Evolutionary conservation across 2,888 invertebrate species (phyloP).

Genomic region (Thymelicus sylvestris): DNA sequence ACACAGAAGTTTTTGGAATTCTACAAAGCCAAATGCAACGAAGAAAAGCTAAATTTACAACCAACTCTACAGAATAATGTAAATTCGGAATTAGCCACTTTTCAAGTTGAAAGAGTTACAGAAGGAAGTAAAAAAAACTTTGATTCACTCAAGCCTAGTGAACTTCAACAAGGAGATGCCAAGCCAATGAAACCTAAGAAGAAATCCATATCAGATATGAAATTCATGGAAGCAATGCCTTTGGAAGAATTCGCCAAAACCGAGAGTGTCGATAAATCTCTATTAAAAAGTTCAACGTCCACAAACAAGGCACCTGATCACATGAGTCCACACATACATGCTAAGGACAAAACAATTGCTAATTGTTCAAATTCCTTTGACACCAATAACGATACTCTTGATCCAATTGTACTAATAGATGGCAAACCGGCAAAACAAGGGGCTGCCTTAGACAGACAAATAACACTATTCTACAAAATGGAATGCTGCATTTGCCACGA

Average conservation of each 20-base stretch:
- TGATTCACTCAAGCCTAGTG: slow-evolving; percentile 47
- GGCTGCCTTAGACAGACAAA: slow-evolving; percentile 71
- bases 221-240: slow-evolving; percentile 73
- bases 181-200: slow-evolving; percentile 59
- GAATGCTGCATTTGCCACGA: slow-evolving; percentile 80
- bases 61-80: slow-evolving; percentile 47
- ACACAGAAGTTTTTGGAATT: slow-evolving; percentile 78
- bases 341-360: slow-evolving; percentile 38
- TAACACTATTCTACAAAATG: slow-evolving; percentile 79
- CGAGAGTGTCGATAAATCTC: slow-evolving; percentile 67
- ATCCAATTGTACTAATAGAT: slow-evolving; percentile 68
- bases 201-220: slow-evolving; percentile 65
- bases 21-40: slow-evolving; percentile 63
- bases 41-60: slow-evolving; percentile 54
- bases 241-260: slow-evolving; percentile 72
- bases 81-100: slow-evolving; percentile 54
- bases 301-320: slow-evolving; percentile 41
- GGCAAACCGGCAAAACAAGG: slow-evolving; percentile 76
- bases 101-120: slow-evolving; percentile 53
- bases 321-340: slow-evolving; percentile 9
- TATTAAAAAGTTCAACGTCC: slow-evolving; percentile 55
- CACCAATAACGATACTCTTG: slow-evolving; percentile 56
- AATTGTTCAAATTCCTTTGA: slow-evolving; percentile 48
- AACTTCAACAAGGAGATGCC: slow-evolving; percentile 67
- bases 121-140: slow-evolving; percentile 46